Evolutionary conservation across 53 echinoderm and acorn worm genomes (phyloP).

Genomic region (Stichopus horrens): DNA sequence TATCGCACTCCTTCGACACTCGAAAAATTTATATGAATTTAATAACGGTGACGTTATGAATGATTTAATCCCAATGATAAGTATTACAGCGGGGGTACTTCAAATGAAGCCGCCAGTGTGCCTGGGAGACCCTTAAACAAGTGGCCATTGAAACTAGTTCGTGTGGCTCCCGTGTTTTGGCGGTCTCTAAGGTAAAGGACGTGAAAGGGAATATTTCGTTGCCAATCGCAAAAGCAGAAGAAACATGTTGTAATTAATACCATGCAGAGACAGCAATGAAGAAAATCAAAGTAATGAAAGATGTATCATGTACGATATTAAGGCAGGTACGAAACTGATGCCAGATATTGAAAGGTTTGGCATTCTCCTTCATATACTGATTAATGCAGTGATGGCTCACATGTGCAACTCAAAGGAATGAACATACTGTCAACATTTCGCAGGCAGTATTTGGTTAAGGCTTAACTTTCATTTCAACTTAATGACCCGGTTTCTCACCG

Average conservation of each 20-base stretch:
- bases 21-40: slow-evolving; percentile 42
- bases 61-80: slow-evolving; percentile 41
- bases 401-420: too few relatives aligned
- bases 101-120: slow-evolving; percentile 26
- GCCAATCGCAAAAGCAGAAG: neutral
- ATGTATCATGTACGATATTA: too few relatives aligned
- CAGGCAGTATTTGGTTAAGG: too few relatives aligned
- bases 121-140: slow-evolving; percentile 15
- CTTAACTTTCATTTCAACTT: too few relatives aligned
- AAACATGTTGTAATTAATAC: slow-evolving; percentile 5
- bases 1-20: slow-evolving; percentile 28
- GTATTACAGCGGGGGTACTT: slow-evolving; percentile 13
- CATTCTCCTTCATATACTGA: too few relatives aligned
- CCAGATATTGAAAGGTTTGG: too few relatives aligned
- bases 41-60: slow-evolving; percentile 41
- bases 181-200: slow-evolving; percentile 6
- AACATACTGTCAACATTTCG: too few relatives aligned
- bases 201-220: neutral
- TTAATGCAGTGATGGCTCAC: too few relatives aligned
- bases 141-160: slow-evolving; percentile 24
- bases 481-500: too few relatives aligned
- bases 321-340: too few relatives aligned
- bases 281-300: too few relatives aligned
- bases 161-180: slow-evolving; percentile 26
- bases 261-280: neutral